Evolutionary conservation across 2,113 vertebrate species (phyloP).

Genomic region (Mus spicilegus): DNA sequence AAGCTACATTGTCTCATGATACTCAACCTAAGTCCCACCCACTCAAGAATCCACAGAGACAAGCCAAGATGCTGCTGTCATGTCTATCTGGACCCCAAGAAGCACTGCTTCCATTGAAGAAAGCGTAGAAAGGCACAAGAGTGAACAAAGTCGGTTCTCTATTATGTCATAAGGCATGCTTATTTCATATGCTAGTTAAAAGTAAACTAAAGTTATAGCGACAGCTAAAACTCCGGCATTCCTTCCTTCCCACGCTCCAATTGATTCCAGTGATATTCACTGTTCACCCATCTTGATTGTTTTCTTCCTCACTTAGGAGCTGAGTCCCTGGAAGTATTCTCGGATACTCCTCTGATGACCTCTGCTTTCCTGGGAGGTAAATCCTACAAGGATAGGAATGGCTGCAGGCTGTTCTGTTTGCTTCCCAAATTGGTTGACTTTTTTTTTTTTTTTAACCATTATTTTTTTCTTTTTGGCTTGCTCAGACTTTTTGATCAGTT

Average conservation of each 20-base stretch:
- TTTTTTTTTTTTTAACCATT: not conserved
- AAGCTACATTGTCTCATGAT: not conserved
- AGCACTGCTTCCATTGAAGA: not conserved
- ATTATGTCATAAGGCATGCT: not conserved
- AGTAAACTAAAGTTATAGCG: not conserved
- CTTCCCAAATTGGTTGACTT: not conserved
- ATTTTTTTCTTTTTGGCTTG: not conserved
- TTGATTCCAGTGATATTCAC: not conserved
- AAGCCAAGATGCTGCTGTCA: no score
- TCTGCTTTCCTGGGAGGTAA: not conserved
- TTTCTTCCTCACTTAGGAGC: not conserved
- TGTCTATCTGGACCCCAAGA: not conserved
- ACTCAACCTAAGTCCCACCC: not conserved
- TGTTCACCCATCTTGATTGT: not conserved
- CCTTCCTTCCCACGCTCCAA: not conserved
- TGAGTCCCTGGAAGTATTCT: not conserved
- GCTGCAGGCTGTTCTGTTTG: not conserved
- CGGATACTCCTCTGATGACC: not conserved
- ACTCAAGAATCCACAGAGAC: not conserved
- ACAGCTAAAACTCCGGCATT: not conserved
- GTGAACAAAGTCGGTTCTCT: not conserved
- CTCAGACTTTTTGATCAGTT: not conserved
- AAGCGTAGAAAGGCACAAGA: not conserved
- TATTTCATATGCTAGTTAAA: not conserved
- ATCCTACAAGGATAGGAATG: not conserved